phyloP scores from a whole-genome alignment of 2,113 vertebrate species.

The Oncorhynchus nerka region DNA sequence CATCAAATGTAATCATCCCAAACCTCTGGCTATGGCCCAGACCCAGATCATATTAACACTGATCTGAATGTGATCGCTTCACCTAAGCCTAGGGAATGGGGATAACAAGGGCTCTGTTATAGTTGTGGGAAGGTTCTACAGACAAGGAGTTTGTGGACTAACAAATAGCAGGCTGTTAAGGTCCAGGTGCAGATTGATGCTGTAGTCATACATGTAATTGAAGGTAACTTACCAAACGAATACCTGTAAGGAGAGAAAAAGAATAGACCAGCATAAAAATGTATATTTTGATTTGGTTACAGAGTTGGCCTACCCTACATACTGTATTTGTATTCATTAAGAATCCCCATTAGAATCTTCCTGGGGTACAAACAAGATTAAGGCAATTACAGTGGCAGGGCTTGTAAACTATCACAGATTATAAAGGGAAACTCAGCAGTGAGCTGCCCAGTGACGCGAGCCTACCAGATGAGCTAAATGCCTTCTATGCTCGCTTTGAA shows the following conservation, averaged over 20 bases:
- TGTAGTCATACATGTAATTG: no score
- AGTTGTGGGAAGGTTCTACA: background rate
- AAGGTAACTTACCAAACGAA: slow-evolving; percentile 72
- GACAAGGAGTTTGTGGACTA: background rate
- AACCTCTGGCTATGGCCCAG: background rate
- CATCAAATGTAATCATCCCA: background rate
- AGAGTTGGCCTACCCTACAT: no score
- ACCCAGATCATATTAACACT: slow-evolving; percentile 2
- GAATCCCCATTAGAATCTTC: no score
- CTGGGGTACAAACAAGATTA: no score
- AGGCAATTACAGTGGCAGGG: no score
- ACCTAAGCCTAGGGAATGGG: background rate
- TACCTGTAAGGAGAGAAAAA: slow-evolving; percentile 62
- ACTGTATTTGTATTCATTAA: no score
- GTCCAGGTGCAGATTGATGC: background rate
- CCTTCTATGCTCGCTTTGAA: no score
- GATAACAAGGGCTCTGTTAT: background rate
- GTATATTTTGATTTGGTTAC: no score
- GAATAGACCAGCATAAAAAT: background rate
- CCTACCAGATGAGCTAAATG: no score
- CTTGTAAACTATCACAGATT: no score
- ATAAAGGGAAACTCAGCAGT: no score
- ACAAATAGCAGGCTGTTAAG: background rate
- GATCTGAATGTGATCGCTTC: background rate
- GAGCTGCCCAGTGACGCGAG: no score